These are phyloP conservation scores for Lucinisca nassula DNA, from an alignment of 2,888 invertebrate species.

Conservation along the genomic window DNA sequence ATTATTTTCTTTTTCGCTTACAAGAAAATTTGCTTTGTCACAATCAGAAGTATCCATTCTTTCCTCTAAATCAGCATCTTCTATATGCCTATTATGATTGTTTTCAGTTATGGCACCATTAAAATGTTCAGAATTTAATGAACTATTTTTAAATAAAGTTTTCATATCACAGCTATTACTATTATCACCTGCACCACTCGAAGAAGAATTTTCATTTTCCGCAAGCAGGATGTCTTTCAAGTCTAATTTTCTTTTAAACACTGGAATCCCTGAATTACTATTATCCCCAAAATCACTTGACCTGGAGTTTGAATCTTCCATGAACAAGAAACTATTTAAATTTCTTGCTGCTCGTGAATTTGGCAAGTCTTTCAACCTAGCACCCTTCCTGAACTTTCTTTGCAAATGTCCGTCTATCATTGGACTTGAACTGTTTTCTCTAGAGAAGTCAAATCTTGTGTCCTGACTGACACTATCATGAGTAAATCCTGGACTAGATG, in stretches of 20 bases:
- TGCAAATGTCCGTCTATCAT: slow-evolving; percentile 59
- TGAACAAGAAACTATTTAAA: slow-evolving; percentile 55
- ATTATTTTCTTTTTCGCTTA: not conserved
- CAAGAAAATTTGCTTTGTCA: not conserved
- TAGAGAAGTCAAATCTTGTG: slow-evolving; percentile 52
- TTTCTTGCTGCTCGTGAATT: slow-evolving; percentile 52
- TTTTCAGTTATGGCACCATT: slow-evolving; percentile 8
- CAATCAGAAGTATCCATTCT: not conserved
- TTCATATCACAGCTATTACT: slow-evolving; percentile 68
- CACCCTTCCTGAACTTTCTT: slow-evolving; percentile 51
- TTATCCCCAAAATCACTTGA: slow-evolving; percentile 60
- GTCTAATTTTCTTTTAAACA: slow-evolving; percentile 1
- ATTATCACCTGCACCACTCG: slow-evolving; percentile 43
- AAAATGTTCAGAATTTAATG: not conserved
- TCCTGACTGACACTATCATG: slow-evolving; percentile 53
- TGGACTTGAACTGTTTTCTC: slow-evolving; percentile 62
- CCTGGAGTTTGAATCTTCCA: slow-evolving; percentile 65
- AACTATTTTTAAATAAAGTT: slow-evolving; percentile 6
- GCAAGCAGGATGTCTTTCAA: not conserved
- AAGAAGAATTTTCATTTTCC: not conserved
- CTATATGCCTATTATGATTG: not conserved
- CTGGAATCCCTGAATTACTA: slow-evolving; percentile 37
- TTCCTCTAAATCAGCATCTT: not conserved
- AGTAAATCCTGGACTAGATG: slow-evolving; percentile 60
- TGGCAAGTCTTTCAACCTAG: slow-evolving; percentile 58